Evolutionary conservation across 2,888 invertebrate genomes (phyloP), one percentile per base, ranked within the genome.

Genomic region (Tipula confusa): DNA sequence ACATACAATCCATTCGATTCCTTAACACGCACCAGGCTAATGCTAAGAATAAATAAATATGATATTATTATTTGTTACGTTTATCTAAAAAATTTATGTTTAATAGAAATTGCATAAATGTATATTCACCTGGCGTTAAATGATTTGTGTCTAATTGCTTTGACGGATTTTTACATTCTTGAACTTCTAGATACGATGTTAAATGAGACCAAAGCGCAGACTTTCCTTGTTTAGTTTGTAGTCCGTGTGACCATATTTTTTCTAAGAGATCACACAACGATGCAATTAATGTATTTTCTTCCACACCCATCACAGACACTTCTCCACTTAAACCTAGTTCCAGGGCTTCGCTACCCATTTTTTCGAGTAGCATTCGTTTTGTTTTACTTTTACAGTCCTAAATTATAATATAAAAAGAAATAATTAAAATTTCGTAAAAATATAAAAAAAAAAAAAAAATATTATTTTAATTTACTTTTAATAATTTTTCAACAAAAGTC

Each of bases 231-330:
- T 98, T 99, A 85, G 95, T 95, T 86, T 97, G 97, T 83, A 98
- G 90, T 0, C 99, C 99, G 88, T 99, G 99, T 0, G 97, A 96
- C 99, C 99, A 99, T 29, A 99, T 95, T 86, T 99, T 92, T 90
- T 99, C 99, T 82, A 99, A 90, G 83, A 99, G 92, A 90, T 99
- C 99, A 90, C 99, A 99, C 3, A 99, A 91, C 84, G 98, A 96
- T n/a, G 98, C 98, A 79, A 99, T 98, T 86, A 99, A 92, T 0
- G 99, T 99, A 88, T 98, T 99, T 89, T 99, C 99, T 90, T 99
- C 99, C 0, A 98, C 95, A 82, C 93, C 94, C 0, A 92, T 91
- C 84, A 93, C 89, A 0, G 92, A 92, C 1, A 93, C 92, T 87
- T 97, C 96, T 79, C 95, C 94, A 64, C 95, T 95, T 85, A 98